phyloP scores from a whole-genome alignment of 1,140 invertebrate genomes.

The Bradysia coprophila region DNA sequence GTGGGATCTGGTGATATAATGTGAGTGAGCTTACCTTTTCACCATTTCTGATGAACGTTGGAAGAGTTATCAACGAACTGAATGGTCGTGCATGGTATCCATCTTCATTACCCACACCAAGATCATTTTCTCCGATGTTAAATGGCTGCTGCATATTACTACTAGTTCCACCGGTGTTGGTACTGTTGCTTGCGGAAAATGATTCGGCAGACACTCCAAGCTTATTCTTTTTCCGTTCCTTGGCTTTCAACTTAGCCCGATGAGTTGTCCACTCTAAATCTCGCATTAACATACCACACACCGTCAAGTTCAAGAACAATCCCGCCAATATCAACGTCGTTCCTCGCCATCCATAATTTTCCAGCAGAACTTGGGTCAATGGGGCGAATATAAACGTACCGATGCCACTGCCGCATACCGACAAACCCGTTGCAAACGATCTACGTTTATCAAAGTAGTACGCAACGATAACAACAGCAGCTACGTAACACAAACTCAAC shows the following conservation, averaged over 20 bases:
- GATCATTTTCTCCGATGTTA: slow-evolving; percentile 12
- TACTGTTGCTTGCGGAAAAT: slow-evolving; percentile 45
- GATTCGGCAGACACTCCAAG: slow-evolving; percentile 41
- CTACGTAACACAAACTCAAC: slow-evolving; percentile 71
- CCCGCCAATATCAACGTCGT: slow-evolving; percentile 65
- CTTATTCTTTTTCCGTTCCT: slow-evolving; percentile 27
- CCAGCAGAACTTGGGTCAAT: slow-evolving; percentile 53
- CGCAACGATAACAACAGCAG: slow-evolving; percentile 83
- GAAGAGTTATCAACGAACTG: slow-evolving; percentile 60
- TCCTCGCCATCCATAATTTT: slow-evolving; percentile 71
- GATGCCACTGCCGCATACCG: slow-evolving; percentile 77
- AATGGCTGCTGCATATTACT: slow-evolving; percentile 14
- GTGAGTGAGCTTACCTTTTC: slow-evolving; percentile 28
- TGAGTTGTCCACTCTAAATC: slow-evolving; percentile 55
- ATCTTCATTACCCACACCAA: slow-evolving; percentile 10
- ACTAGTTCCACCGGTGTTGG: slow-evolving; percentile 32
- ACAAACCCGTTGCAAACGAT: slow-evolving; percentile 82
- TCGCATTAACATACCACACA: slow-evolving; percentile 70
- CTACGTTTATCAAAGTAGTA: slow-evolving; percentile 89
- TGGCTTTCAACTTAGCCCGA: slow-evolving; percentile 34
- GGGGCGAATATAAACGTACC: slow-evolving; percentile 86
- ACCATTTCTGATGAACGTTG: slow-evolving; percentile 60
- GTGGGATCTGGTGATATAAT: no score
- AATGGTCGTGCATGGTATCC: slow-evolving; percentile 31
- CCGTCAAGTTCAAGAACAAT: slow-evolving; percentile 67